Base-by-base conservation (phyloP, 2,888 invertebrate species). In the Boloria selene region DNA sequence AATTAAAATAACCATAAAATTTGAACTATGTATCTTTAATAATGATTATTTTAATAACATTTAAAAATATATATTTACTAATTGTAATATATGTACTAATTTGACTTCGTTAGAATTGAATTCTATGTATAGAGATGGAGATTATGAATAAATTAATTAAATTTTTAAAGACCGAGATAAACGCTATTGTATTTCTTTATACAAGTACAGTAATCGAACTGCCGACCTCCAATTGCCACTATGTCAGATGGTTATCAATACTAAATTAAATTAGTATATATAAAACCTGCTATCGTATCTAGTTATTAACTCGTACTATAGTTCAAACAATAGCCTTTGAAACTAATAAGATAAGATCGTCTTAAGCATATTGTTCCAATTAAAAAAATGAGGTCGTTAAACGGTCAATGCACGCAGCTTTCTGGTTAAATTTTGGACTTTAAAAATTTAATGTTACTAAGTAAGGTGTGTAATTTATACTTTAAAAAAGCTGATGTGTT, bases 371-470 rank as follows among this genome's bases (percentile, higher is more conserved):
- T 63, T 45, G 44, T 58, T 64, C 54, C 62, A 58, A 64, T 64
- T 51, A 52, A 52, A 64, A 59, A 58, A 64, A 64, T 17, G 56
- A 58, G 58, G 64, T 44, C 64, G 26, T 52, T 58, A 64, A 64
- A 56, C 64, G 64, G 64, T 58, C 56, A 55, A 55, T 38, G 64
- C 45, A 51, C 56, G 51, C 16, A 52, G 49, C 18, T 59, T 59
- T 59, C 49, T 59, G 59, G 47, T 49, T 59, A 26, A 26, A 26
- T 49, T 59, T 49, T 47, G 38, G 38, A 59, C 59, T 26, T 31
- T 16, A 47, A 49, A 31, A 14, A 13, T 49, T 59, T 47, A 49
- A 26, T n/a, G n/a, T 49, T 17, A 49, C 31, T 6, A 49, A 13
- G 5, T 50, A 58, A 17, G 31, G 17, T 49, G 45, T 56, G 13